These are phyloP conservation scores for Oryzias celebensis DNA, from an alignment of 2,113 vertebrate genomes.

Conservation along the genomic window DNA sequence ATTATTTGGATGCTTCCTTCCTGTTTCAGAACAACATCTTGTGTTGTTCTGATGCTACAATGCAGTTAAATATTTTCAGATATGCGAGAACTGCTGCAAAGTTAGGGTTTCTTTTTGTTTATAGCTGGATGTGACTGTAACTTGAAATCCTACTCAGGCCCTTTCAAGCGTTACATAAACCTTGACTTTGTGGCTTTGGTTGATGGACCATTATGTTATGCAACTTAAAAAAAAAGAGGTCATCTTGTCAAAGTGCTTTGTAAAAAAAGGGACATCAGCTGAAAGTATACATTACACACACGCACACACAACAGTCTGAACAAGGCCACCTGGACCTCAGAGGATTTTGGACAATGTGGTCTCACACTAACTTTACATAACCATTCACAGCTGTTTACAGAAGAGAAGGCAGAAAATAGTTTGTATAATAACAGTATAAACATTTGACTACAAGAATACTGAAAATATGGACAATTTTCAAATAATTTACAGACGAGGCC, in stretches of 20 bases:
- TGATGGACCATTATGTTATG: conserved; percentile 17
- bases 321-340: conserved; percentile 72
- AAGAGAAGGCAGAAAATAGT: conserved; percentile 73
- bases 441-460: conserved; percentile 52
- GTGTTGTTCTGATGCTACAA: conserved; percentile 1
- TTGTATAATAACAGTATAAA: conserved; percentile 67
- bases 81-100: neutral
- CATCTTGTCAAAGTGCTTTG: conserved; percentile 65
- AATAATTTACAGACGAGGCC: conserved; percentile 46
- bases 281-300: conserved; percentile 22
- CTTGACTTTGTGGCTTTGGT: conserved; percentile 18
- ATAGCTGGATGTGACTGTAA: conserved; percentile 14
- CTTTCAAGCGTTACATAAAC: conserved; percentile 23
- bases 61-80: conserved; percentile 34
- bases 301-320: conserved; percentile 58
- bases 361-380: conserved; percentile 45
- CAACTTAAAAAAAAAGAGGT: conserved; percentile 34
- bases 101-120: conserved; percentile 12
- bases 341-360: conserved; percentile 31
- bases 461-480: conserved; percentile 61
- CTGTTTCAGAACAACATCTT: conserved; percentile 14
- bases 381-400: conserved; percentile 62
- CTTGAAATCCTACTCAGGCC: conserved; percentile 12
- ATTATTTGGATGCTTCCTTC: conserved; percentile 21
- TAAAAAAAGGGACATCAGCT: conserved; percentile 53